A percentile compares a stretch with the other conserved stretches of the same genome.
phyloP scores from a whole-genome alignment of 2,797 vertebrate species.

The Syndactyla subalaris region DNA sequence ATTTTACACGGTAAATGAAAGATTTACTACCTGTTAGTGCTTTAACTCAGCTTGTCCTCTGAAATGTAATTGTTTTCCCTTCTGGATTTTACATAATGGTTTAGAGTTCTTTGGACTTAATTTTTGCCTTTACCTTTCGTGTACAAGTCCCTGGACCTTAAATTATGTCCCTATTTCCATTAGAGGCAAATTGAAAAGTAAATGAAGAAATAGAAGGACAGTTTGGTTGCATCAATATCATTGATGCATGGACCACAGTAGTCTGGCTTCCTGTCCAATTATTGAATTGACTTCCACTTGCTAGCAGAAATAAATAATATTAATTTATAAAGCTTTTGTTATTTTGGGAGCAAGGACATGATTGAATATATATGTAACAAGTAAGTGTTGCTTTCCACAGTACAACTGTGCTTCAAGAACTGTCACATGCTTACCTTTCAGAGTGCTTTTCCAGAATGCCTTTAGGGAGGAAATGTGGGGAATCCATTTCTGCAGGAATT shows the following conservation, averaged over 20 bases:
- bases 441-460: background rate
- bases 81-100: background rate
- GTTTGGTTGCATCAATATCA: background rate
- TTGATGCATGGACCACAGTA: constrained; percentile 10
- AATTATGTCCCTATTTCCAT: background rate
- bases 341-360: background rate
- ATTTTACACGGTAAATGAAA: background rate
- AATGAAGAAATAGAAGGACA: constrained; percentile 20
- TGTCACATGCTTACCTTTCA: background rate
- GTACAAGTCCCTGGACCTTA: background rate
- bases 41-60: background rate
- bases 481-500: background rate
- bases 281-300: constrained; percentile 15
- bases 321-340: background rate
- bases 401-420: background rate
- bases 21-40: background rate
- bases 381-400: background rate
- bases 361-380: background rate
- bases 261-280: background rate
- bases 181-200: constrained; percentile 19
- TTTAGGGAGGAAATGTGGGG: background rate
- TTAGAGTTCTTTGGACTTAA: background rate
- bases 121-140: constrained; percentile 14
- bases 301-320: background rate
- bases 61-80: background rate